A percentile compares a stretch with the other conserved stretches of the same genome.
phyloP scores from a whole-genome alignment of 2,113 vertebrate species.

The Cyanistes caeruleus region DNA sequence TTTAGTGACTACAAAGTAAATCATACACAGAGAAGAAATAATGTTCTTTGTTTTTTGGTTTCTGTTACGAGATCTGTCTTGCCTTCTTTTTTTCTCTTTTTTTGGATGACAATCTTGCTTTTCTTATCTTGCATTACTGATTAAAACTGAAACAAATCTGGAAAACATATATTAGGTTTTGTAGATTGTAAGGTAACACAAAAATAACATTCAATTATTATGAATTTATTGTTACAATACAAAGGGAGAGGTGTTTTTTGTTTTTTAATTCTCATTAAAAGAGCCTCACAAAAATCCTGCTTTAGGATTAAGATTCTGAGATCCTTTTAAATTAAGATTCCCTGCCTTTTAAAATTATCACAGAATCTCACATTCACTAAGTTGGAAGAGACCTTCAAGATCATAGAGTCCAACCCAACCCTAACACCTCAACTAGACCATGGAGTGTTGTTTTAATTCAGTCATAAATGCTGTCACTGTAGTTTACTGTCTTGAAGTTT shows the following conservation, averaged over 20 bases:
- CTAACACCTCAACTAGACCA: too few species aligned
- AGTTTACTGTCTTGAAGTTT: not conserved
- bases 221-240: not conserved
- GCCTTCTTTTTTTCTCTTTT: not conserved
- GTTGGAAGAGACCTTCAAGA: too few species aligned
- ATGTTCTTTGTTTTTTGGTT: not conserved
- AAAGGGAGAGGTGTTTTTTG: not conserved
- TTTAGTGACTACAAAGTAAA: not conserved
- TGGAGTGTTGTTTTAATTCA: not conserved
- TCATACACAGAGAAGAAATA: not conserved
- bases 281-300: not conserved
- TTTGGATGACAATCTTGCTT: not conserved
- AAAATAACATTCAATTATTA: not conserved
- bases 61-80: not conserved
- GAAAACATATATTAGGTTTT: not conserved
- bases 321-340: not conserved
- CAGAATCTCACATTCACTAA: too few species aligned
- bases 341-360: not conserved
- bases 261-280: not conserved
- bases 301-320: not conserved
- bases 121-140: not conserved
- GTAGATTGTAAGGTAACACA: not conserved
- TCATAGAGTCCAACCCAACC: too few species aligned
- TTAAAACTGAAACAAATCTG: not conserved
- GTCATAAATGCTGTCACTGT: not conserved